phyloP scores from a whole-genome alignment of 2,113 vertebrate genomes.

The Cepphus grylle region DNA sequence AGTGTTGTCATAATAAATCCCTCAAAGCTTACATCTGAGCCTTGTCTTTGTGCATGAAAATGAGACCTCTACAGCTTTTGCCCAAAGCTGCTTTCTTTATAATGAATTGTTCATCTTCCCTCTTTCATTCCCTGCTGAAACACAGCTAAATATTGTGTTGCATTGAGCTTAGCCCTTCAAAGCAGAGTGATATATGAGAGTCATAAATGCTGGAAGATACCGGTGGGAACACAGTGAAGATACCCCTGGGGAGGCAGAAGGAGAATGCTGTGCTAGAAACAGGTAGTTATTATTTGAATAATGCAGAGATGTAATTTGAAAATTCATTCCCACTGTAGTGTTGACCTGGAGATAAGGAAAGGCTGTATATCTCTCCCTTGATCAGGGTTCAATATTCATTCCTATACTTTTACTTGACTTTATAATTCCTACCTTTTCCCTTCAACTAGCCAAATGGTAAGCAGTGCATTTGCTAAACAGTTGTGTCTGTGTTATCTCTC shows the following conservation, averaged over 20 bases:
- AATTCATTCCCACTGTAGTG: background rate
- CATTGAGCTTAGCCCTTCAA: background rate
- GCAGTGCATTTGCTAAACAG: constrained; percentile 12
- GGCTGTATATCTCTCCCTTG: background rate
- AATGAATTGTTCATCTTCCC: background rate
- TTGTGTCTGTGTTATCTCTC: constrained; percentile 28
- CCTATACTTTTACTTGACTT: constrained; percentile 13
- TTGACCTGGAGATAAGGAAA: background rate
- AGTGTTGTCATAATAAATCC: background rate
- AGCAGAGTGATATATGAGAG: background rate
- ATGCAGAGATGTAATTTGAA: background rate
- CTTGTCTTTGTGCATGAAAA: background rate
- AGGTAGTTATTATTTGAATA: constrained; percentile 8
- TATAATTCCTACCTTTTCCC: background rate
- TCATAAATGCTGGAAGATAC: background rate
- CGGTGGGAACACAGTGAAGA: background rate
- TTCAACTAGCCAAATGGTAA: constrained; percentile 3
- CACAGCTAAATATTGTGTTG: background rate
- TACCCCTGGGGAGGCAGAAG: background rate
- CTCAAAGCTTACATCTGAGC: background rate
- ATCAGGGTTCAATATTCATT: background rate
- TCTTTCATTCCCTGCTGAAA: background rate
- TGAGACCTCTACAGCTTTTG: background rate
- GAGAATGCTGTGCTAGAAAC: background rate
- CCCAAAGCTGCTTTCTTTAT: background rate